Base-by-base conservation (phyloP, 2,113 vertebrate species). In the Pleuronectes platessa region DNA sequence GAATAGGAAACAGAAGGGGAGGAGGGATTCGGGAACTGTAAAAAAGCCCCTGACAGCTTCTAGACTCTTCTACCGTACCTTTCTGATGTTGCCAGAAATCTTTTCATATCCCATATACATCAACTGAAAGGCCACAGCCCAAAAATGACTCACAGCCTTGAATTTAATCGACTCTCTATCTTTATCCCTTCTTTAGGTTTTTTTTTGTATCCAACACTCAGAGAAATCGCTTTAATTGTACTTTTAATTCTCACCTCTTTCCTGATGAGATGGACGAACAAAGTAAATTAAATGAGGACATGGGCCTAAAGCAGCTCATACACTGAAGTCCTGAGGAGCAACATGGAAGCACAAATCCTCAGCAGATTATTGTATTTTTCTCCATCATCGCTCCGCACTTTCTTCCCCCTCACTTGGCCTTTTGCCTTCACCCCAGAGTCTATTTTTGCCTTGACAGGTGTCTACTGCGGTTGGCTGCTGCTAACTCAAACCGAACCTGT, bases 1-100 rank as follows among this genome's bases (percentile, higher is more conserved):
- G 45, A 83, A 74, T 3, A 54, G 51, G 71, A 76, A 73, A 61
- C 59, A 83, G 83, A 85, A 75, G 76, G 75, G 53, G 35, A 10
- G 20, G 27, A 78, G 15, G 49, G 62, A 86, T 66, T 67, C 60
- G 62, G 59, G 68, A 71, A 70, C 14, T 67, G 62, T 65, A 20
- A 68, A 35, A 66, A 37, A 60, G 61, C 47, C 35, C 13, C 6
- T 66, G 49, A 47, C 62, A 65, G 45, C 47, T 64, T 82, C 20
- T 55, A 65, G 26, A 62, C 27, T 58, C 15, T 70, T 78, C 35
- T 73, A 20, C 24, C 15, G 59, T 64, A 58, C 42, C n/a, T 74
- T 62, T 49, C 3, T 66, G 15, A 68, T 55, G 63, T 35, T 55
- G 54, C 40, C 40, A 42, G 11, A 66, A 53, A 18, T 49, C 0